Percentiles rank a stretch among this genome's conserved stretches.
Evolutionary conservation across 2,888 invertebrate genomes (phyloP).

Genomic region (Leptinotarsa rubiginosa): DNA sequence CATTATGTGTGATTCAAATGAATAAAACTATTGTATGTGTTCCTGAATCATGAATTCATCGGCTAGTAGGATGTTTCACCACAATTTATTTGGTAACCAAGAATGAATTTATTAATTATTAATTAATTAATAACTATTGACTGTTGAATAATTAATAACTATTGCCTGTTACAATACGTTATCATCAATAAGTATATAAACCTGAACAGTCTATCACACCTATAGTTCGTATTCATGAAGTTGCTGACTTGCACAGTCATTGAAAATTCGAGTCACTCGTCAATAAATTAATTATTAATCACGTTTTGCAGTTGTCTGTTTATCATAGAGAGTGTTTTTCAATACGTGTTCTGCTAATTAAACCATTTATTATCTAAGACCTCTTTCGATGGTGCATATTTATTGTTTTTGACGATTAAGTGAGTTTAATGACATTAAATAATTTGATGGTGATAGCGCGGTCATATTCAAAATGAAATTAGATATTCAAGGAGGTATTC

Average conservation of each 20-base stretch:
- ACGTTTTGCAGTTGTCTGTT: slow-evolving; percentile 49
- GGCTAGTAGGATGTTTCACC: too few relatives aligned
- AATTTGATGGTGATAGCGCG: slow-evolving; percentile 46
- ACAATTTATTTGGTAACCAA: too few relatives aligned
- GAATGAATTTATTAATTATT: too few relatives aligned
- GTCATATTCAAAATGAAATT: slow-evolving; percentile 45
- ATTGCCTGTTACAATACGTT: slow-evolving; percentile 2
- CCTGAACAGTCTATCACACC: slow-evolving; percentile 31
- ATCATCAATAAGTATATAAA: slow-evolving; percentile 31
- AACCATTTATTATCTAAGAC: slow-evolving; percentile 53
- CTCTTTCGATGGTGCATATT: slow-evolving; percentile 48
- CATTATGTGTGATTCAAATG: too few relatives aligned
- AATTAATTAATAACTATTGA: too few relatives aligned
- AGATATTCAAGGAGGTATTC: slow-evolving; percentile 47
- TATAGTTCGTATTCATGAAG: slow-evolving; percentile 43
- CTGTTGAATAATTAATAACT: background rate
- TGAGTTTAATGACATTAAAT: slow-evolving; percentile 50
- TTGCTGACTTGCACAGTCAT: slow-evolving; percentile 44
- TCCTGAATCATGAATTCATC: too few relatives aligned
- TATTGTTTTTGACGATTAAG: slow-evolving; percentile 46
- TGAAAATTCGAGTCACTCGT: slow-evolving; percentile 53
- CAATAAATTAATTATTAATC: slow-evolving; percentile 56
- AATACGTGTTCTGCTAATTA: slow-evolving; percentile 56
- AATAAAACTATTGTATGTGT: too few relatives aligned
- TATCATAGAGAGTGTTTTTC: slow-evolving; percentile 52